phyloP scores from a whole-genome alignment of 2,797 vertebrate species.

The Sus cebifrons region DNA sequence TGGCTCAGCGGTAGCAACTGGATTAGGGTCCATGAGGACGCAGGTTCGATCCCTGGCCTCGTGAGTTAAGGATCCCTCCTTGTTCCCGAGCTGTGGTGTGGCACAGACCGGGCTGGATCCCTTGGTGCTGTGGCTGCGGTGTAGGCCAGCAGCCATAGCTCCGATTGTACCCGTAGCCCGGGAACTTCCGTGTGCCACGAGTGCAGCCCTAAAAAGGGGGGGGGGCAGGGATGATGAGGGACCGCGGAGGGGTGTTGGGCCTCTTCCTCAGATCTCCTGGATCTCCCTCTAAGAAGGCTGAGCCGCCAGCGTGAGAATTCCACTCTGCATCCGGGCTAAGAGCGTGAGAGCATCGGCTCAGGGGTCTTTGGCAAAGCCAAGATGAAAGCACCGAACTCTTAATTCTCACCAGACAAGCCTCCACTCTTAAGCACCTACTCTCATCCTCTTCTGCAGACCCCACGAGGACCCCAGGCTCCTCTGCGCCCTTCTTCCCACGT shows the following conservation, averaged over 20 bases:
- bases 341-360: rapidly evolving
- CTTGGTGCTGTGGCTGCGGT: too few relatives aligned
- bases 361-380: neutral
- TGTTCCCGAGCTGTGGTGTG: too few relatives aligned
- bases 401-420: neutral
- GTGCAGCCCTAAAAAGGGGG: too few relatives aligned
- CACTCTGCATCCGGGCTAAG: neutral
- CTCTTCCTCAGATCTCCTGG: neutral
- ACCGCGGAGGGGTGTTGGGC: neutral
- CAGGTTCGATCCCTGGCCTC: too few relatives aligned
- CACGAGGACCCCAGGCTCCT: neutral
- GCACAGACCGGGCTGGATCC: too few relatives aligned
- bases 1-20: too few relatives aligned
- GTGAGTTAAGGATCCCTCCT: too few relatives aligned
- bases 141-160: too few relatives aligned
- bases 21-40: too few relatives aligned
- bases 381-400: neutral
- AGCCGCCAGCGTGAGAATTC: neutral
- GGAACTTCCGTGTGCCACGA: too few relatives aligned
- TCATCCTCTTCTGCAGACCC: rapidly evolving
- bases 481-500: neutral
- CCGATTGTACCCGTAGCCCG: too few relatives aligned
- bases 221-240: neutral
- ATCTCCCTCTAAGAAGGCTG: neutral
- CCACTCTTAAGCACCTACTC: rapidly evolving